Evolutionary conservation across 2,113 vertebrate species (phyloP), one percentile per base, ranked within the genome.

Genomic region (Chaenocephalus aceratus): DNA sequence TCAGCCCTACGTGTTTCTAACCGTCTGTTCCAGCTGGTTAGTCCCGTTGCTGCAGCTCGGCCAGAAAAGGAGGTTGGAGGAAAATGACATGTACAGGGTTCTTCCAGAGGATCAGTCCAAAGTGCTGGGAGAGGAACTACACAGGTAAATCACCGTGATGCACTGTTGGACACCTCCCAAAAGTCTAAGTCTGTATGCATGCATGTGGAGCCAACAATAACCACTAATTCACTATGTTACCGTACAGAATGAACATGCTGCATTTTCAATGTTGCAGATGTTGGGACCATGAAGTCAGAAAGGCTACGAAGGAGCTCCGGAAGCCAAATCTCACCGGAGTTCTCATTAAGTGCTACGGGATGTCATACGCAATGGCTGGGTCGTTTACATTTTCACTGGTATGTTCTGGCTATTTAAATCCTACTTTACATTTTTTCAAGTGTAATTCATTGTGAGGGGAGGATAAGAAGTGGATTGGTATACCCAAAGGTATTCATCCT

Each of bases 41-140:
- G 96, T 96, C 70, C 97, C 97, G 6, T 88, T 99, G 86, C 96
- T 99, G 92, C 91, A 93, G 69, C 94, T 81, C 0, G 97, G 98
- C 45, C 95, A 95, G 83, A 97, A 96, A 68, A 89, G 94, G 78
- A 95, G 89, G 60, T 91, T 99, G 46, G 96, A 97, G 86, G 96
- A 97, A 91, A 95, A 96, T 92, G 97, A 99, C 83, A 96, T 99
- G 96, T 97, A 95, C 82, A 87, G 93, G 8, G 89, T 97, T 80
- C 95, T 97, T 49, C 95, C 96, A 0, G 95, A 97, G 84, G 96
- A 97, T 77, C 90, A 92, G 11, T 97, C 96, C 0, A 93, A 96
- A 75, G 90, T 76, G 58, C 93, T 97, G 2, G 98, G 98, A 73
- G 95, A 97, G 63, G 93, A 96, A 1, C 90, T 99, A 9, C 96